Evolutionary conservation across 2,888 invertebrate species (phyloP), one percentile per base, ranked within the genome.

Genomic region (Brenthis daphne): DNA sequence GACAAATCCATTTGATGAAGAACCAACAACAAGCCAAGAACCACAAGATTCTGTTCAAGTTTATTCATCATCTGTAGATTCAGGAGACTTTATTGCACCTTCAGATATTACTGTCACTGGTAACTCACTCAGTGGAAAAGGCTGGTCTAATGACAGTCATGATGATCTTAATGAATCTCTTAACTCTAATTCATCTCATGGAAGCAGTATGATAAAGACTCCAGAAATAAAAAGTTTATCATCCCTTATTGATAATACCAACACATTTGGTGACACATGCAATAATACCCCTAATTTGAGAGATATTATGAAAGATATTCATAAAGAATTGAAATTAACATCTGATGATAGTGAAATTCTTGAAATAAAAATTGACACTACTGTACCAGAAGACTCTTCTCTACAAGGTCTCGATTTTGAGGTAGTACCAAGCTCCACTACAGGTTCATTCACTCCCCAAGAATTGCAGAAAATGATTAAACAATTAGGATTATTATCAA

Each of bases 401-500:
- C 79, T 93, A 60, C 89, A 88, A 75, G 89, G 90, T 43, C 85
- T 94, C 54, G 94, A 94, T 71, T 95, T 94, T 85, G 95, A 95
- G 83, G 87, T 95, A 54, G 85, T 95, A 24, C 90, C 94, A 2
- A 92, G 89, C 72, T 88, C 91, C 56, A 88, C 85, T 65, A 89
- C 92, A 4, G 92, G 92, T 12, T 93, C 93, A 53, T 94, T 94
- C 76, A 90, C 94, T 74, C 88, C 91, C 57, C 84, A 81, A 50
- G 95, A 95, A 74, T 80, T 95, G 67, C 93, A 94, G 70, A 91
- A 91, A 76, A 93, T 96, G 87, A 94, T 95, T 12, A 92, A 94
- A 57, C 95, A 96, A 76, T 82, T 97, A 47, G 96, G 95, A 24
- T 93, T 90, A 74, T 87, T 97, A 65, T 94, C 96, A 0, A 94